Base-by-base conservation (phyloP, 2,888 invertebrate species). In the Stramonita haemastoma region DNA sequence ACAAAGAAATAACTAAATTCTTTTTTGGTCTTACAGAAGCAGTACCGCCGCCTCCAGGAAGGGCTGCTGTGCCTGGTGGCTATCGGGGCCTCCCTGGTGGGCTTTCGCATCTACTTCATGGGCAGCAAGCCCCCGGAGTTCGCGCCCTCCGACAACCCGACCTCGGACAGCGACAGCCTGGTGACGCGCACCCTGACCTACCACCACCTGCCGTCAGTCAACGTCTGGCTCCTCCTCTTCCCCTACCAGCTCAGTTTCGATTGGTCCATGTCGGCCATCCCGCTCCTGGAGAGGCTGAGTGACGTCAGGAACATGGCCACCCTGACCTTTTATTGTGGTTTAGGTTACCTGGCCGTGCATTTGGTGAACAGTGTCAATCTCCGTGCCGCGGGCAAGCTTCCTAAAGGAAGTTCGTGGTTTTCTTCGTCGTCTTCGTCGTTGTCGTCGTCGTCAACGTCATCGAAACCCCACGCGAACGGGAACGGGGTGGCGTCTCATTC, bases 261-360 rank as follows among this genome's bases (percentile, higher is more conserved):
- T 96, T 99, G 99, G 99, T 99, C 99, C 56, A 99, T 99, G 99
- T 98, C 99, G 94, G 98, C 99, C 0, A 97, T 99, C 94, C 98
- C 99, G 17, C 97, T 98, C 91, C 97, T 99, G 93, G 97, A 97
- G 86, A 97, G 97, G 57, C 93, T 98, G 32, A 96, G 97, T 94
- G 99, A 99, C 96, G 96, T 97, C 11, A 97, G 99, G 92, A 98
- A 98, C 96, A 95, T 98, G 29, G 97, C 97, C 91, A 97, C 98
- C 6, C 95, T 97, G 36, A 96, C 97, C 91, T 98, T 99, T 95
- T 99, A 99, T 96, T 96, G 90, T 29, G 89, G 92, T 32, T 91
- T 96, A 60, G 91, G 91, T 56, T 94, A 94, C 92, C 89, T 94
- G 89, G 92, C 93, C 15, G 34, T 86, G 36, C 34, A 73, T 83